Evolutionary conservation across 2,888 invertebrate species (phyloP).

Genomic region (Nomada flava): DNA sequence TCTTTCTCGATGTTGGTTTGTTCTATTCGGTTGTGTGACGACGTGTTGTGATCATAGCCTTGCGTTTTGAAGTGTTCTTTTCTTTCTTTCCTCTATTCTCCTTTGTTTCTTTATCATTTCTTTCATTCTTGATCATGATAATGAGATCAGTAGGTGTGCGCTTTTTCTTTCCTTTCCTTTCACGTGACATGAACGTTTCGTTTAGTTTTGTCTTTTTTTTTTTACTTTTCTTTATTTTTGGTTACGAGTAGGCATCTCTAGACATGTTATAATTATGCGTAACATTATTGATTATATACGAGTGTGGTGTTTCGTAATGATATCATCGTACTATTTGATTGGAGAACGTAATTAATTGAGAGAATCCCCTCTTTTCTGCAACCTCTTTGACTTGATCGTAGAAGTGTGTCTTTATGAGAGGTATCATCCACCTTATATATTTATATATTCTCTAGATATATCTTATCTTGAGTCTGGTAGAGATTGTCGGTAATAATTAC

Average conservation of each 20-base stretch:
- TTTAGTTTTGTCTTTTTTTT: not conserved
- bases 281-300: slow-evolving; percentile 47
- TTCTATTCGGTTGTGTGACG: slow-evolving; percentile 50
- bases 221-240: slow-evolving; percentile 40
- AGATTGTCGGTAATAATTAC: slow-evolving; percentile 69
- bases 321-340: slow-evolving; percentile 56
- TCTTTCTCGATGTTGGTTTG: slow-evolving; percentile 21
- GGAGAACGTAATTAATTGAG: slow-evolving; percentile 60
- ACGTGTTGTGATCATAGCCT: slow-evolving; percentile 60
- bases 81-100: no score
- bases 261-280: slow-evolving; percentile 34
- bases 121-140: slow-evolving; percentile 45
- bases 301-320: slow-evolving; percentile 66
- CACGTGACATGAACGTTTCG: slow-evolving; percentile 33
- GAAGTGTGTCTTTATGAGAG: slow-evolving; percentile 71
- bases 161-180: slow-evolving; percentile 58
- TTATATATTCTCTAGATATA: slow-evolving; percentile 20
- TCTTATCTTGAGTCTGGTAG: slow-evolving; percentile 68
- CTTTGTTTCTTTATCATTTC: no score
- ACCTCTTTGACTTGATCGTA: slow-evolving; percentile 73
- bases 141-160: slow-evolving; percentile 64
- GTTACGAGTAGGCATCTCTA: slow-evolving; percentile 62
- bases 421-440: slow-evolving; percentile 21
- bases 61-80: slow-evolving; percentile 44
- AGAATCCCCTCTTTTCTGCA: slow-evolving; percentile 66